Conservation (phyloP, 2,797 vertebrate genomes). For the Craterocephalus amniculus region DNA sequence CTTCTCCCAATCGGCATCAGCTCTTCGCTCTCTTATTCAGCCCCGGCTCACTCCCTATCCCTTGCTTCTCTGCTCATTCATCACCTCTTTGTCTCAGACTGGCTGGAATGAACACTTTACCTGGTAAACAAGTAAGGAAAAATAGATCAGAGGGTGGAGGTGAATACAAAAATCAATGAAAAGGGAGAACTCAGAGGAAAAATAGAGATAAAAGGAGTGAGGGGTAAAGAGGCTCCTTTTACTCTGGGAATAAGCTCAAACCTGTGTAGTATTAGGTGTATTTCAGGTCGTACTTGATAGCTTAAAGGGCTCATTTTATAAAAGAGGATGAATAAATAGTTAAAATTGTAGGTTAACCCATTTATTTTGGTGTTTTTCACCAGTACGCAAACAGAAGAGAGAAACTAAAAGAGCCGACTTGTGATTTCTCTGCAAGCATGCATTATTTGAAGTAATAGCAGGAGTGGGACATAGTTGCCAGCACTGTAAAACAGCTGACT, state of each 20-base stretch:
- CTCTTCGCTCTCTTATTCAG: constrained; percentile 20
- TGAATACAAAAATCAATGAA: constrained; percentile 17
- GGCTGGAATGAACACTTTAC: constrained; percentile 37
- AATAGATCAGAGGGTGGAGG: constrained; percentile 25
- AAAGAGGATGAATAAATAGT: background rate
- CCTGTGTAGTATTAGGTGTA: background rate
- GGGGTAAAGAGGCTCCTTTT: constrained; percentile 5
- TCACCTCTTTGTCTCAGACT: constrained; percentile 39
- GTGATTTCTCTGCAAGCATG: constrained; percentile 8
- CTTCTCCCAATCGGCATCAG: constrained; percentile 30
- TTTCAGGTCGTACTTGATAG: background rate
- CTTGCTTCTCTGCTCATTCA: constrained; percentile 51
- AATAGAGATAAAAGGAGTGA: constrained; percentile 4
- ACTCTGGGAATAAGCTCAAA: constrained; percentile 19
- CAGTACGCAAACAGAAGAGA: background rate
- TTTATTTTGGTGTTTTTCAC: background rate
- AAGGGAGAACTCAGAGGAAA: constrained; percentile 7
- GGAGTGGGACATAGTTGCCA: constrained; percentile 15
- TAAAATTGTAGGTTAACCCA: background rate
- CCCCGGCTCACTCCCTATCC: constrained; percentile 20
- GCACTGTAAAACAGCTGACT: constrained; percentile 12
- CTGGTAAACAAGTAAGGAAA: constrained; percentile 39
- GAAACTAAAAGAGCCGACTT: background rate
- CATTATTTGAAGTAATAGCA: constrained; percentile 16
- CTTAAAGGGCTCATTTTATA: background rate